Conservation (phyloP, 2,113 vertebrate genomes). For the human region DNA sequence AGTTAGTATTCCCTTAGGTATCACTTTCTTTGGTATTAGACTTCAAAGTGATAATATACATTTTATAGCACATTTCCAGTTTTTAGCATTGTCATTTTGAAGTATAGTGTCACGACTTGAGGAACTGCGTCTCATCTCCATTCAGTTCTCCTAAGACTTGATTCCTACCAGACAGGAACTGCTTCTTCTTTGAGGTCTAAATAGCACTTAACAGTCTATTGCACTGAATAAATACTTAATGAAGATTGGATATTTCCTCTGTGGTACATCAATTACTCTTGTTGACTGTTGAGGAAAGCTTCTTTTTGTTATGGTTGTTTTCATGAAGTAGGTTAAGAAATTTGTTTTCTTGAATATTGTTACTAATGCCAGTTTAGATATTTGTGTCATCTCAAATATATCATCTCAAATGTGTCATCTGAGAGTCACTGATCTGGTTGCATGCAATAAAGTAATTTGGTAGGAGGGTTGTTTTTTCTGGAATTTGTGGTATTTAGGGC, state of each 20-base stretch:
- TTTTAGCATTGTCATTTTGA: slow-evolving; percentile 56
- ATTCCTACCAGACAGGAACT: slow-evolving; percentile 49
- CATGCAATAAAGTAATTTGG: slow-evolving; percentile 35
- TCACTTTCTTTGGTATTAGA: background rate
- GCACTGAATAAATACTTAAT: slow-evolving; percentile 77
- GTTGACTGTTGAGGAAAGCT: slow-evolving; percentile 63
- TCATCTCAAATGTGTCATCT: background rate
- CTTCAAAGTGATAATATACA: slow-evolving; percentile 10
- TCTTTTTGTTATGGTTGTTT: background rate
- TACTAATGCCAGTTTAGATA: slow-evolving; percentile 32
- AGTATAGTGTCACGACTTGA: background rate
- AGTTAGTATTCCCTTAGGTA: background rate
- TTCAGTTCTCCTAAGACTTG: slow-evolving; percentile 47
- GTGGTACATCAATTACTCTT: slow-evolving; percentile 62
- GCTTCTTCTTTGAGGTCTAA: slow-evolving; percentile 63
- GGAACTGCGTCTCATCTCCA: slow-evolving; percentile 19
- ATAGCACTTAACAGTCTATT: slow-evolving; percentile 62
- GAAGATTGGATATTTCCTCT: slow-evolving; percentile 77
- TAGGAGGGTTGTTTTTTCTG: background rate
- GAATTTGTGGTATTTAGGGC: slow-evolving; percentile 14
- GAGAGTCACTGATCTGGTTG: background rate
- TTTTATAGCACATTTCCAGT: slow-evolving; percentile 16
- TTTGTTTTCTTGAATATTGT: slow-evolving; percentile 55
- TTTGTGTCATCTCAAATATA: slow-evolving; percentile 41
- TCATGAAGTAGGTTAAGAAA: slow-evolving; percentile 54